These are phyloP conservation scores for Aplochiton taeniatus DNA, from an alignment of 2,797 vertebrate species.

Conservation along the genomic window DNA sequence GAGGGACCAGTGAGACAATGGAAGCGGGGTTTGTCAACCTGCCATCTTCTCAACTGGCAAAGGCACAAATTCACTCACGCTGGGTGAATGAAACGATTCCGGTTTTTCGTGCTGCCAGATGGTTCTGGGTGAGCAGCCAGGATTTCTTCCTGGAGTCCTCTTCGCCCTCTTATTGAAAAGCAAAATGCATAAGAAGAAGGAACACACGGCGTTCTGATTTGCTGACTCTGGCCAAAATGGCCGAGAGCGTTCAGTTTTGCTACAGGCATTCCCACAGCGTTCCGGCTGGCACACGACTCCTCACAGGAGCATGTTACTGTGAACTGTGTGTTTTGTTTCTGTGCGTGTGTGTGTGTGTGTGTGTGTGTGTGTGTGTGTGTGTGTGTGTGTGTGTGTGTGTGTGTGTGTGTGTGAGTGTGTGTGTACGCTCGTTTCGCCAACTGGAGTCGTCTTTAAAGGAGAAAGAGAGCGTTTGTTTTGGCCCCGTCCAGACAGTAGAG, in stretches of 20 bases:
- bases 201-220: not conserved
- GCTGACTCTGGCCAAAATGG: not conserved
- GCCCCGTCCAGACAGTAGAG: not conserved
- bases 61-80: not conserved
- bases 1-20: not conserved
- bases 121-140: not conserved
- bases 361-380: too few relatives aligned
- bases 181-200: not conserved
- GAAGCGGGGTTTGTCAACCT: not conserved
- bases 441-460: slow-evolving; percentile 13
- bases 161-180: not conserved
- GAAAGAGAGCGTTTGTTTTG: slow-evolving; percentile 31
- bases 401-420: too few relatives aligned
- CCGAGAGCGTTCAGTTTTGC: not conserved
- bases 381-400: too few relatives aligned
- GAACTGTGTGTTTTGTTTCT: too few relatives aligned
- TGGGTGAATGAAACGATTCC: not conserved
- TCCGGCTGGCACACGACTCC: not conserved
- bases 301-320: too few relatives aligned
- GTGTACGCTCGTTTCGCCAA: not conserved
- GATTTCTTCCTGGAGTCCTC: not conserved
- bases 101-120: not conserved
- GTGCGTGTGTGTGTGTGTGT: too few relatives aligned
- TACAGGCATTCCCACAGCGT: not conserved
- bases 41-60: not conserved